Evolutionary conservation across 2,888 invertebrate genomes (phyloP), one percentile per base, ranked within the genome.

Genomic region (Nomada goodeniana): DNA sequence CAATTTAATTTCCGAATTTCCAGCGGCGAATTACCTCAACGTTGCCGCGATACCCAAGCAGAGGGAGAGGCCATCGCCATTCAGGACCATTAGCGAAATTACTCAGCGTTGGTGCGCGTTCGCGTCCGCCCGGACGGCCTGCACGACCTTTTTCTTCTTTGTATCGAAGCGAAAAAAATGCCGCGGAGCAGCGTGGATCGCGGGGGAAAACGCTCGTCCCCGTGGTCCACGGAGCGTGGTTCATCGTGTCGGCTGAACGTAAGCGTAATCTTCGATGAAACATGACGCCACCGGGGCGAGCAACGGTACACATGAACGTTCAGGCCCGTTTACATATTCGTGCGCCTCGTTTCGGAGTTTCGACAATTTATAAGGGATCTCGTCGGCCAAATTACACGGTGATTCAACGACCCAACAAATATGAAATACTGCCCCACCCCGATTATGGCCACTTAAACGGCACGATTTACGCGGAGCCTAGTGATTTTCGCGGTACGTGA

Each of bases 61-160:
- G 59, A 65, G 72, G 50, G 69, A 63, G 79, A 65, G 79, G 86
- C 73, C 86, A 83, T 83, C 89, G 88, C 87, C 87, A 88, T 88
- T 88, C 89, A 80, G 83, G 86, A 86, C 92, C 93, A 93, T 93
- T 93, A 93, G 92, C 92, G 89, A 92, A 93, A 93, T 93, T 93
- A 91, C 91, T 91, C 89, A 73, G 85, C 86, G 82, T 81, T 81
- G 87, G 85, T 87, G 82, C 88, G 87, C 89, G 85, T 75, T 80
- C 23, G 23, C 81, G 85, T 74, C 76, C 70, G 76, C 77, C 71
- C 79, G 76, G 77, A 60, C 79, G 79, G 74, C 68, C 67, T 26
- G 55, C 65, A 74, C 76, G 75, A 86, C 82, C 83, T 87, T 89
- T 86, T 89, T 89, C 84, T 82, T 82, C 82, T 55, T 26, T 78